phyloP scores from a whole-genome alignment of 2,113 vertebrate genomes.

The Paramormyrops kingsleyae region DNA sequence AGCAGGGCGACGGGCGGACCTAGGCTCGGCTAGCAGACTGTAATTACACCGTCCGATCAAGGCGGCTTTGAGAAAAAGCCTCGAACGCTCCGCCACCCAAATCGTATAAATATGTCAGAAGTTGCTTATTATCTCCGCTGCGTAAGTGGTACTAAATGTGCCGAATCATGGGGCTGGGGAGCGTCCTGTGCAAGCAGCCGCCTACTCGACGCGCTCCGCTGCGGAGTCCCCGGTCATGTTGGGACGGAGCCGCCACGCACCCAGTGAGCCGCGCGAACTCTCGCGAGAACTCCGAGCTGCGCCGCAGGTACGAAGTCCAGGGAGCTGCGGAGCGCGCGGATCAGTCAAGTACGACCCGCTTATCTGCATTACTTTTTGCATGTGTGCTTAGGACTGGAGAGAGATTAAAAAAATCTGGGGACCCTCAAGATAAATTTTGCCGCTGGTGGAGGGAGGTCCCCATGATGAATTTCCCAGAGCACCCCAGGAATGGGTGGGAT shows the following conservation, averaged over 20 bases:
- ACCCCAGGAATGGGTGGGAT: background rate
- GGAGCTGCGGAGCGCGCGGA: background rate
- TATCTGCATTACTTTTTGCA: background rate
- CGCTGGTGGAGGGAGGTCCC: background rate
- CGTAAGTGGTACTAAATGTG: background rate
- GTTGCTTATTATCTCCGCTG: background rate
- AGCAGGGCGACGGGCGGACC: background rate
- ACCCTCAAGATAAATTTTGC: background rate
- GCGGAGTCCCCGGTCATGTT: background rate
- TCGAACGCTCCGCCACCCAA: background rate
- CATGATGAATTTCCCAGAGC: background rate
- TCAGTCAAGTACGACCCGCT: background rate
- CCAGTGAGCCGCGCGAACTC: background rate
- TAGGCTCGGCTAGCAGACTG: background rate
- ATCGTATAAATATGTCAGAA: background rate
- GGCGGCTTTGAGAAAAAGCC: background rate
- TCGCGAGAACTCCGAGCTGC: background rate
- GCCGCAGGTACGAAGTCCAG: background rate
- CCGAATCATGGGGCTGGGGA: background rate
- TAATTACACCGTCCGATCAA: background rate
- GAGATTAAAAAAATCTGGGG: background rate
- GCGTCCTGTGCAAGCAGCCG: background rate
- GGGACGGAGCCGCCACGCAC: background rate
- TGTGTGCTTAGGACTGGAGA: background rate
- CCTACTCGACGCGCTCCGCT: background rate